A percentile compares a stretch with the other conserved stretches of the same genome.
phyloP scores from a whole-genome alignment of 2,797 vertebrate genomes.

The Siniperca obscura region DNA sequence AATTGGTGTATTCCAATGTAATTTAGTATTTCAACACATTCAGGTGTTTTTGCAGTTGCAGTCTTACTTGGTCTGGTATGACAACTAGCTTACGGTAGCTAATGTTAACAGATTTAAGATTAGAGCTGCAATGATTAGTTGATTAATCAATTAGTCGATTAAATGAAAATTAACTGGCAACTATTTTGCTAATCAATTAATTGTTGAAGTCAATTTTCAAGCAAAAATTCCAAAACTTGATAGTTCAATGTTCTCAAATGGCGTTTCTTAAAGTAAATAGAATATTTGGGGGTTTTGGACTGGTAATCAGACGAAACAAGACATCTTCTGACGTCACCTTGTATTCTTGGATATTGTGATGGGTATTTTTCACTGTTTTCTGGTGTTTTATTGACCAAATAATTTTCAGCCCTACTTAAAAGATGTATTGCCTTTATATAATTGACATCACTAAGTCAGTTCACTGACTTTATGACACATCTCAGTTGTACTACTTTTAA shows the following conservation, averaged over 20 bases:
- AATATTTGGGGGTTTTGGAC: not conserved
- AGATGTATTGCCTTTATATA: no score
- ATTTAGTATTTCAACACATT: no score
- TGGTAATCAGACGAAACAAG: not conserved
- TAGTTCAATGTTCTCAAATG: not conserved
- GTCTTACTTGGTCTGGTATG: not conserved
- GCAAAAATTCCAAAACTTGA: not conserved
- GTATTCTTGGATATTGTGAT: not conserved
- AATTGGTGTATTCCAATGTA: not conserved
- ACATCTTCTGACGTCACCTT: not conserved
- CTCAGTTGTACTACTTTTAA: not conserved
- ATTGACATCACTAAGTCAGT: no score
- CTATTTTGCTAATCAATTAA: not conserved
- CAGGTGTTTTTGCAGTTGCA: not conserved
- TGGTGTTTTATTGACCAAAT: not conserved
- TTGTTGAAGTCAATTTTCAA: not conserved
- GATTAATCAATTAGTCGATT: not conserved
- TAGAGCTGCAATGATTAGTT: not conserved
- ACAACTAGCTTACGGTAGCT: not conserved
- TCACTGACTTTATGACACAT: not conserved
- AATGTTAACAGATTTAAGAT: not conserved
- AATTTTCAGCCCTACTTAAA: not conserved
- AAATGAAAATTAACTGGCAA: not conserved
- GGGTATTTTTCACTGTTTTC: not conserved
- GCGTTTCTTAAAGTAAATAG: no score